Conservation (phyloP, 1,140 invertebrate species). For the Meloidogyne floridensis region DNA sequence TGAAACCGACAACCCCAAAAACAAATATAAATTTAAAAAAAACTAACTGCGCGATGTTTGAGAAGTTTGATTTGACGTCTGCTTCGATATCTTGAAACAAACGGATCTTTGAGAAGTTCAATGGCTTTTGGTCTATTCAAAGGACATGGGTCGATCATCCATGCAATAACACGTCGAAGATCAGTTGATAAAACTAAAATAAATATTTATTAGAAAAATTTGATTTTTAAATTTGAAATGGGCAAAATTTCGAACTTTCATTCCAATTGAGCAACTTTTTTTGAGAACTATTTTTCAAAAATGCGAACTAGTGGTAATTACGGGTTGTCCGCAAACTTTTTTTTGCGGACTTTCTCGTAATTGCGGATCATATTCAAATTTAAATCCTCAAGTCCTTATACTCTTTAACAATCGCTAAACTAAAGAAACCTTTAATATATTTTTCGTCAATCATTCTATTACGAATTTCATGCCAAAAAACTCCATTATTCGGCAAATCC, state of each 20-base stretch:
- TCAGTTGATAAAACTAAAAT: slow-evolving; percentile 36
- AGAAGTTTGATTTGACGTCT: slow-evolving; percentile 15
- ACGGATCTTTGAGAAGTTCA: slow-evolving; percentile 34
- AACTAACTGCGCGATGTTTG: slow-evolving; percentile 17
- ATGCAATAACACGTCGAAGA: slow-evolving; percentile 28
- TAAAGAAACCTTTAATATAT: slow-evolving; percentile 30
- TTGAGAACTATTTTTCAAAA: too few species aligned
- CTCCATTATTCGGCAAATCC: slow-evolving; percentile 74
- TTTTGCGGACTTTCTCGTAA: too few species aligned
- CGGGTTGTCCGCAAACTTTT: too few species aligned
- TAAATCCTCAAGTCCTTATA: too few species aligned
- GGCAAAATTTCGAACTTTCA: too few species aligned
- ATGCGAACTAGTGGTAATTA: too few species aligned
- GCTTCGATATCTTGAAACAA: slow-evolving; percentile 14
- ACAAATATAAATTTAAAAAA: slow-evolving; percentile 2
- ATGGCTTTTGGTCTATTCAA: slow-evolving; percentile 32
- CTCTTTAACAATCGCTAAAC: too few species aligned
- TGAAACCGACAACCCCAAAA: too few species aligned
- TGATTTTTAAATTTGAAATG: neutral
- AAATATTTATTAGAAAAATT: neutral
- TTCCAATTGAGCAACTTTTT: too few species aligned
- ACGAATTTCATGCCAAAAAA: slow-evolving; percentile 75
- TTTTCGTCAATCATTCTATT: slow-evolving; percentile 48
- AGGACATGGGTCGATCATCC: slow-evolving; percentile 45
- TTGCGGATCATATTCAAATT: too few species aligned